These are phyloP conservation scores for Lepidostoma basale DNA, from an alignment of 1,140 invertebrate genomes.

Conservation along the genomic window DNA sequence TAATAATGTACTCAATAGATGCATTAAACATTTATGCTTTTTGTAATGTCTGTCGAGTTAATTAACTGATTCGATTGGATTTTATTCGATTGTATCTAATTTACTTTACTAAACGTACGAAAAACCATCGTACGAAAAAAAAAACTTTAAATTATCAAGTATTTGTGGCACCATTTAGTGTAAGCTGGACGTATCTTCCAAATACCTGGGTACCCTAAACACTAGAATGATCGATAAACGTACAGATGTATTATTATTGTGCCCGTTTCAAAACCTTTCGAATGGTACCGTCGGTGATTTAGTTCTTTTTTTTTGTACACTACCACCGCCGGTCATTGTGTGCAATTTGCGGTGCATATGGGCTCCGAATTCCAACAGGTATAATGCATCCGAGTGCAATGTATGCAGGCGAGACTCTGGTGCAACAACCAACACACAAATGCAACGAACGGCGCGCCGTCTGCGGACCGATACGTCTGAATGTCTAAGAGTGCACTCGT, in stretches of 20 bases:
- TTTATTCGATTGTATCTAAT: no score
- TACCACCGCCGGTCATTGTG: constrained; percentile 8
- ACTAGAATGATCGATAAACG: no score
- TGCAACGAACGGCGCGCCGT: constrained; percentile 15
- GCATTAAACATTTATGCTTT: no score
- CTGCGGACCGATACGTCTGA: constrained; percentile 24
- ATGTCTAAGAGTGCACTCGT: constrained; percentile 20
- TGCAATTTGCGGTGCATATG: constrained; percentile 18
- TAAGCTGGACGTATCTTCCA: no score
- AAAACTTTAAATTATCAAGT: no score
- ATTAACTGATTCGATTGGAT: no score
- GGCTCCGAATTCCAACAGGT: constrained; percentile 6
- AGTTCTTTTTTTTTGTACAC: constrained; percentile 1
- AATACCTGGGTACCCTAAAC: no score
- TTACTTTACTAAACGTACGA: no score
- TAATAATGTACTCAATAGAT: no score
- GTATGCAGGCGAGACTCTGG: background rate
- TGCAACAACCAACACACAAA: constrained; percentile 27
- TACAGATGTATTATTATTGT: background rate
- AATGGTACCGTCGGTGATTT: constrained; percentile 5
- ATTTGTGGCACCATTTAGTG: no score
- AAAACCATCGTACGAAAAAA: no score
- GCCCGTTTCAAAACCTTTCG: background rate
- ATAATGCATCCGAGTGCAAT: background rate
- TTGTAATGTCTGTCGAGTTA: no score